These are phyloP conservation scores for Conopomorpha cramerella DNA, from an alignment of 1,140 invertebrate species.

Conservation along the genomic window DNA sequence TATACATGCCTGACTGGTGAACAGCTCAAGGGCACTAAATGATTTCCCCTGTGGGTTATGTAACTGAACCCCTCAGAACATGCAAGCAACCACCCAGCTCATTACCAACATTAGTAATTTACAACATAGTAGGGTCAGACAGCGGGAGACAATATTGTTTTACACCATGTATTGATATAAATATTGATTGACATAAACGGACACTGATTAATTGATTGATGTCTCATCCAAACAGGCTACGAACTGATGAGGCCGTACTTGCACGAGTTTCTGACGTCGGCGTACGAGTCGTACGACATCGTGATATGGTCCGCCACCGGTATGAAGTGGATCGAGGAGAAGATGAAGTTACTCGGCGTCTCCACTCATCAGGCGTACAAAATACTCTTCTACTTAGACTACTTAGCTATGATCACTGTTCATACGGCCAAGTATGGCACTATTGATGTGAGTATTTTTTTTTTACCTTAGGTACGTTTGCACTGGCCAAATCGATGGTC, in stretches of 20 bases:
- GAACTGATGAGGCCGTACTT: slow-evolving; percentile 95
- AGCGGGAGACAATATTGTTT: too few species aligned
- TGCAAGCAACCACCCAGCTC: too few species aligned
- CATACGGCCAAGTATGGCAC: slow-evolving; percentile 87
- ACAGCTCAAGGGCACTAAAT: too few species aligned
- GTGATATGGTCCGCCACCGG: slow-evolving; percentile 95
- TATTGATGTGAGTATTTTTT: slow-evolving; percentile 74
- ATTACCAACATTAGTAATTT: too few species aligned
- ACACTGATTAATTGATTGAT: too few species aligned
- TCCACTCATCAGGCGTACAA: slow-evolving; percentile 84
- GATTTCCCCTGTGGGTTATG: too few species aligned
- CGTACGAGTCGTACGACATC: slow-evolving; percentile 88
- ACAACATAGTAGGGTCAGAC: too few species aligned
- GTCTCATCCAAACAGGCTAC: slow-evolving; percentile 35
- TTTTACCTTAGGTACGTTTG: background rate
- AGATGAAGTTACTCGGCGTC: slow-evolving; percentile 93
- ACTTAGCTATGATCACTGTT: slow-evolving; percentile 93
- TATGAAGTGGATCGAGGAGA: slow-evolving; percentile 98
- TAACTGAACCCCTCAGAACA: too few species aligned
- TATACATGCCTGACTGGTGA: too few species aligned
- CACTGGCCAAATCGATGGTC: background rate
- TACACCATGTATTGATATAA: too few species aligned
- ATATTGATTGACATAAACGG: too few species aligned
- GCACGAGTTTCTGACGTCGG: slow-evolving; percentile 92
- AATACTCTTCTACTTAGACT: slow-evolving; percentile 91